A percentile compares a stretch with the other conserved stretches of the same genome.
These are phyloP conservation scores for Tetragnatha versicolor DNA, from an alignment of 1,140 invertebrate genomes.

Conservation along the genomic window DNA sequence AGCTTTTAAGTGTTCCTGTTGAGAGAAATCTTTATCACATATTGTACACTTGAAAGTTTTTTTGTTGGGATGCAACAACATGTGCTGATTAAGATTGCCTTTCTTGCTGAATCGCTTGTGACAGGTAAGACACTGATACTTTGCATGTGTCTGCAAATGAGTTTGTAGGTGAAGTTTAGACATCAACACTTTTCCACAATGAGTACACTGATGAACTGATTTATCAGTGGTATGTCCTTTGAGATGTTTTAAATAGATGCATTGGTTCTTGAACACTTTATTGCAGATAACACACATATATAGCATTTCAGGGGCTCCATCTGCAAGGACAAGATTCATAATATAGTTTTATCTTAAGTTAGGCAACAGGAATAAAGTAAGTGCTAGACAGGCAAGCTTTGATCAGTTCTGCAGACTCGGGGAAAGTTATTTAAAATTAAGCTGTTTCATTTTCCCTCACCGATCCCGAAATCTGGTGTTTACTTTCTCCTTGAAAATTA, in stretches of 20 bases:
- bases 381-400: too few relatives aligned
- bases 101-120: conserved; percentile 66
- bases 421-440: too few relatives aligned
- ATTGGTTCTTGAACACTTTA: conserved; percentile 35
- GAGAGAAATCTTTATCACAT: conserved; percentile 35
- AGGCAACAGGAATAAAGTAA: too few relatives aligned
- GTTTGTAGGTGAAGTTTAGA: conserved; percentile 30
- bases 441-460: too few relatives aligned
- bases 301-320: conserved; percentile 7
- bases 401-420: too few relatives aligned
- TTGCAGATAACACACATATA: conserved; percentile 33
- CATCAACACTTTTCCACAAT: conserved; percentile 44
- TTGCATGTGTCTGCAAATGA: conserved; percentile 63
- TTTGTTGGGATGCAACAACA: conserved; percentile 64
- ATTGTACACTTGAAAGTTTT: conserved; percentile 69
- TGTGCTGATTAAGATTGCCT: conserved; percentile 42
- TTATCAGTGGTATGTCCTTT: conserved; percentile 7
- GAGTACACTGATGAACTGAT: neutral
- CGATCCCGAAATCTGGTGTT: too few relatives aligned
- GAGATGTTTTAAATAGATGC: conserved; percentile 28
- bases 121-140: conserved; percentile 69
- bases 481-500: too few relatives aligned
- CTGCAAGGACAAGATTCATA: too few relatives aligned
- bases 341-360: too few relatives aligned
- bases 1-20: conserved; percentile 33